Evolutionary conservation across 2,888 invertebrate species (phyloP), one percentile per base, ranked within the genome.

Genomic region (Orthosia gracilis): DNA sequence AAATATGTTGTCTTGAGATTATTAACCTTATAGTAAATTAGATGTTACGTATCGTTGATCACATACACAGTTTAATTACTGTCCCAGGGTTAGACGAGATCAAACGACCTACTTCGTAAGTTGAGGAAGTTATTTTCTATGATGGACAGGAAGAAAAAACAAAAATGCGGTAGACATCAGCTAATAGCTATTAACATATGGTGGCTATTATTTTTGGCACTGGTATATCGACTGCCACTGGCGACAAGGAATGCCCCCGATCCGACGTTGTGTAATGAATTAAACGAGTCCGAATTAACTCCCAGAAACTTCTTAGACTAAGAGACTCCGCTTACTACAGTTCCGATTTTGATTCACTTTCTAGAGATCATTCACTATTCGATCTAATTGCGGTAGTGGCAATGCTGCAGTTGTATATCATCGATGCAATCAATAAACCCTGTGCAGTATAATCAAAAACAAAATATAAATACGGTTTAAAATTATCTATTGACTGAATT

Each of bases 181-280:
- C 57, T 63, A 69, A 67, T 26, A 79, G 80, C 81, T 83, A 75
- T 69, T 59, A 71, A 80, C 65, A 84, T 62, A 50, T 67, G 66
- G 55, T 50, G 2, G 57, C 58, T 78, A 73, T 80, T 78, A 66
- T 80, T 82, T 82, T 82, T 82, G 82, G 82, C 82, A 84, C 81
- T 71, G 66, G 40, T 67, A 58, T 68, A 67, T 59, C 18, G 15
- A 52, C 66, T 67, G 64, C 64, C 69, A 52, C 26, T 62, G 61
- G 68, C 26, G 65, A 84, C 62, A 55, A 72, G 57, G 82, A 80
- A 82, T 82, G 82, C 69, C 82, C 82, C 61, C 81, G 59, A 76
- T 82, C 49, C 71, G 31, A 57, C 13, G 57, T 82, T 82, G 82
- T 80, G 82, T 64, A 82, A 84, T 82, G 84, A 80, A 84, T 80